A percentile compares a stretch with the other conserved stretches of the same genome.
Conservation (phyloP, 2,888 invertebrate species). For the Hirtodrosophila histrioides region DNA sequence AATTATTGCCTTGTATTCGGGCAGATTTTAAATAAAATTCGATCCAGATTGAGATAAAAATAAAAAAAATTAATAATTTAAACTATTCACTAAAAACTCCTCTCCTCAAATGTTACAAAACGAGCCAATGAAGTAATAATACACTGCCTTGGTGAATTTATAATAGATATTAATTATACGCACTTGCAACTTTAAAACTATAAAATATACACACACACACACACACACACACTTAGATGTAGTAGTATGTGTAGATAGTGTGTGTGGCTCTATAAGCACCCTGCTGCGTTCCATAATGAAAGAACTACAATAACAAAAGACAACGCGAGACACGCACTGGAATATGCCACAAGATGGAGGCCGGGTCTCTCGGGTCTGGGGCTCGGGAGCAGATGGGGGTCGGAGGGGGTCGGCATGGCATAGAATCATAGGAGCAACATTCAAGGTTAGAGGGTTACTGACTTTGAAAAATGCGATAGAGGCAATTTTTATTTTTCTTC, state of each 20-base stretch:
- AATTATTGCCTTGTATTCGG: too few relatives aligned
- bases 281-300: slow-evolving; percentile 63
- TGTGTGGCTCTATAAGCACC: slow-evolving; percentile 37
- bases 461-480: slow-evolving; percentile 80
- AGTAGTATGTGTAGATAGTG: background rate
- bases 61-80: too few relatives aligned
- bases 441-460: slow-evolving; percentile 84
- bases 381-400: slow-evolving; percentile 2
- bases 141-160: slow-evolving; percentile 1
- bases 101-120: background rate
- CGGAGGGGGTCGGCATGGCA: slow-evolving; percentile 21
- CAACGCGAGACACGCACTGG: slow-evolving; percentile 28
- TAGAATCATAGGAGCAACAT: slow-evolving; percentile 71
- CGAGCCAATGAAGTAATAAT: background rate
- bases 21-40: too few relatives aligned
- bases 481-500: slow-evolving; percentile 46
- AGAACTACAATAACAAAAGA: slow-evolving; percentile 32
- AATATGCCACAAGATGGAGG: slow-evolving; percentile 16
- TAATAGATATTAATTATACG: slow-evolving; percentile 40
- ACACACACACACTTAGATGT: background rate
- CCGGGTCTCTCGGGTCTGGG: too few relatives aligned
- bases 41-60: too few relatives aligned
- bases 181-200: slow-evolving; percentile 42
- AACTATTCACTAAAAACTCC: too few relatives aligned
- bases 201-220: slow-evolving; percentile 14